Evolutionary conservation across 2,888 invertebrate genomes (phyloP).

Genomic region (Drosophila macrothrix): DNA sequence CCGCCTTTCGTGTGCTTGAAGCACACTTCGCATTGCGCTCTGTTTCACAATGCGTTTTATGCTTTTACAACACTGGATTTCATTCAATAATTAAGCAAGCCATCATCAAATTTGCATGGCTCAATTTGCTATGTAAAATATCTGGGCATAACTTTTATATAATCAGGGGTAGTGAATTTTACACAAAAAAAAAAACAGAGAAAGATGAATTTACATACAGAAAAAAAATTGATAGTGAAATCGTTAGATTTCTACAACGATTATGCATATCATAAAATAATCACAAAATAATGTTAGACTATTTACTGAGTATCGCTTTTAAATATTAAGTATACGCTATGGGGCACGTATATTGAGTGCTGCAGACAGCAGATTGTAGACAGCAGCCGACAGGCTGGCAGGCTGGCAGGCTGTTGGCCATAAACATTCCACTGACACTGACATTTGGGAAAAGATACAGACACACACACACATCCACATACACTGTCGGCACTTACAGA

Average conservation of each 20-base stretch:
- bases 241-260: not conserved
- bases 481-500: conserved; percentile 33
- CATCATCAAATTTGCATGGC: conserved; percentile 28
- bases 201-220: not conserved
- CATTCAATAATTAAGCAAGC: conserved; percentile 35
- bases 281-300: not conserved
- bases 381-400: conserved; percentile 7
- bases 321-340: conserved; percentile 35
- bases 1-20: not conserved
- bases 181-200: not conserved
- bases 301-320: conserved; percentile 5
- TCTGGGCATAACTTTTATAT: not conserved
- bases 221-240: not conserved
- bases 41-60: conserved; percentile 4
- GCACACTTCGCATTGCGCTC: conserved; percentile 5
- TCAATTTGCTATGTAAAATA: conserved; percentile 5
- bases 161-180: not conserved
- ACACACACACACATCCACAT: conserved; percentile 12
- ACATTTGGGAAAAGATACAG: conserved; percentile 22
- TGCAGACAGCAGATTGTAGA: conserved; percentile 15
- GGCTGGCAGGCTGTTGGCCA: conserved; percentile 23
- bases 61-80: conserved; percentile 28
- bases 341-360: conserved; percentile 25
- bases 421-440: conserved; percentile 34
- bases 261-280: not conserved